Conservation (phyloP, 2,113 vertebrate species). For the Merops nubicus region DNA sequence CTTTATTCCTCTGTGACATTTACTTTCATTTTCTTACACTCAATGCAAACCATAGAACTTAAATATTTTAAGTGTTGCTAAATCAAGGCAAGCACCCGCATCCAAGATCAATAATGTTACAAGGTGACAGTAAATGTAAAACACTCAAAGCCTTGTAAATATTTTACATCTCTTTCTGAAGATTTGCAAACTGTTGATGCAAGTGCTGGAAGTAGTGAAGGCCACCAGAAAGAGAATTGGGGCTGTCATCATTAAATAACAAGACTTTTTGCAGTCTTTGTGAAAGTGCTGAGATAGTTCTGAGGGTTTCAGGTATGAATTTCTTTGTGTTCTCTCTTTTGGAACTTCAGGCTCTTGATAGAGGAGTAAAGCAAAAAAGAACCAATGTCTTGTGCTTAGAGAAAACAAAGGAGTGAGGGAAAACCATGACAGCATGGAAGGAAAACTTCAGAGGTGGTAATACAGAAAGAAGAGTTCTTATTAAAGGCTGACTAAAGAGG, state of each 20-base stretch:
- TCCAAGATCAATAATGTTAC: not conserved
- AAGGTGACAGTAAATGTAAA: conserved; percentile 16
- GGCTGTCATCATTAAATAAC: not conserved
- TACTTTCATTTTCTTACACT: not conserved
- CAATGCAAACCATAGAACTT: not conserved
- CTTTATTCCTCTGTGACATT: not conserved
- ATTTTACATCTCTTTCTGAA: conserved; percentile 33
- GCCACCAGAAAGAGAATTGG: not conserved
- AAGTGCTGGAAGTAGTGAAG: not conserved
- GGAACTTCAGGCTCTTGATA: not conserved
- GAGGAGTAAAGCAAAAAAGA: not conserved
- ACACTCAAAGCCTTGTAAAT: conserved; percentile 13
- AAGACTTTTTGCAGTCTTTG: not conserved
- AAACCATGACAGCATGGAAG: not conserved
- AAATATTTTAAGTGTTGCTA: conserved; percentile 1
- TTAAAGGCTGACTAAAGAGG: not conserved
- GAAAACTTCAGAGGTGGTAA: not conserved
- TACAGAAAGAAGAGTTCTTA: not conserved
- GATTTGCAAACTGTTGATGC: not conserved
- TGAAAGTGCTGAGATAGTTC: not conserved
- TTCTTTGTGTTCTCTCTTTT: not conserved
- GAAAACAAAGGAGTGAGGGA: not conserved
- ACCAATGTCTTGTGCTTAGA: not conserved
- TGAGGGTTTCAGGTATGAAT: not conserved
- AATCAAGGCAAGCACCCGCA: not conserved